Evolutionary conservation across 2,113 vertebrate species (phyloP).

Genomic region (Pontoporia blainvillei): DNA sequence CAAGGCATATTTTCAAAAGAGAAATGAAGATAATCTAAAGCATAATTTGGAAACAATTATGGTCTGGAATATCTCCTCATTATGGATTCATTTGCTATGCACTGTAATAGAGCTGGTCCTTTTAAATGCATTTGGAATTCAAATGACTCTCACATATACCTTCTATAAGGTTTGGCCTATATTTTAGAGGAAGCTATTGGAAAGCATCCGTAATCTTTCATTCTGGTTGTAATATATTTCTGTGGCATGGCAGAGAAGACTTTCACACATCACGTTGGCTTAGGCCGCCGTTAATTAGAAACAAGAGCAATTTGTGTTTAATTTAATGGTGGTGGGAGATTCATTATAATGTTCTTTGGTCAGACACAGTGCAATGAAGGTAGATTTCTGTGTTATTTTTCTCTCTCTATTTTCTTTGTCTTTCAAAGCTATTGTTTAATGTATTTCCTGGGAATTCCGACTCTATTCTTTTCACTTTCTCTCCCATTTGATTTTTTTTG

Average conservation of each 20-base stretch:
- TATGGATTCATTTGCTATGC: conserved; percentile 67
- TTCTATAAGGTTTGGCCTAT: conserved; percentile 41
- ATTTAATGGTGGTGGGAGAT: conserved; percentile 62
- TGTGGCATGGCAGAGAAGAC: conserved; percentile 60
- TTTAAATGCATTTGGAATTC: conserved; percentile 62
- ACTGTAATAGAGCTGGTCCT: conserved; percentile 55
- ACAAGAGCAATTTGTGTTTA: conserved; percentile 57
- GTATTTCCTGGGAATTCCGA: not conserved
- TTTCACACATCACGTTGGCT: not conserved
- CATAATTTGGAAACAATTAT: conserved; percentile 51
- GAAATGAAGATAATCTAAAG: conserved; percentile 73
- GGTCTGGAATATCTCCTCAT: conserved; percentile 65
- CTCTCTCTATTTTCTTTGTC: not conserved
- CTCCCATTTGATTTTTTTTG: not conserved
- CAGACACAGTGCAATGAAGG: not conserved
- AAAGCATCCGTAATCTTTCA: conserved; percentile 70
- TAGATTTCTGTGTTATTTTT: not conserved
- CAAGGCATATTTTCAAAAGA: conserved; percentile 61
- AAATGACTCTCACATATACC: conserved; percentile 52
- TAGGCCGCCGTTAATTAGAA: conserved; percentile 62
- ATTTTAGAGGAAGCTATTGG: conserved; percentile 68
- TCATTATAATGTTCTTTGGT: conserved; percentile 22
- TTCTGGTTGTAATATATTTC: conserved; percentile 59
- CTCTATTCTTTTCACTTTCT: not conserved
- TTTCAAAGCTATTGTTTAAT: not conserved